These are phyloP conservation scores for Eumeta japonica DNA, from an alignment of 1,140 invertebrate genomes.

Conservation along the genomic window DNA sequence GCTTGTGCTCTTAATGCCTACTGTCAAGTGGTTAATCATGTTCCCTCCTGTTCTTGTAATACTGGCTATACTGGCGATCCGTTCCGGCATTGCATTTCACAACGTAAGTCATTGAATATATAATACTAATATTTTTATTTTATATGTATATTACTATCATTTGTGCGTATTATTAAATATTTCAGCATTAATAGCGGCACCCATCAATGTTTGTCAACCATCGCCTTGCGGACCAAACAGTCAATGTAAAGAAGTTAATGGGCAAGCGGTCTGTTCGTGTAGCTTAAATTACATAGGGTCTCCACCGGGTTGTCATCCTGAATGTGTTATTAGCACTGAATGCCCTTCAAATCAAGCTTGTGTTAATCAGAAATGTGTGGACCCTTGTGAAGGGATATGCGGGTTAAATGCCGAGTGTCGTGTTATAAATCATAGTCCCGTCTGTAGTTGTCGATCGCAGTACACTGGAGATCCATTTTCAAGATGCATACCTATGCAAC, in stretches of 20 bases:
- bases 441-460: slow-evolving; percentile 67
- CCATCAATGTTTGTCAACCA: slow-evolving; percentile 60
- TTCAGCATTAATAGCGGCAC: slow-evolving; percentile 32
- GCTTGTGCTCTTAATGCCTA: slow-evolving; percentile 73
- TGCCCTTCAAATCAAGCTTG: slow-evolving; percentile 66
- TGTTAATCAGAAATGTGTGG: slow-evolving; percentile 65
- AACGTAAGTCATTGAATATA: slow-evolving; percentile 53
- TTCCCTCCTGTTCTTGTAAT: slow-evolving; percentile 72
- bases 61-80: slow-evolving; percentile 73
- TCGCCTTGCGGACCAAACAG: slow-evolving; percentile 70
- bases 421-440: slow-evolving; percentile 70
- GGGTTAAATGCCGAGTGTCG: slow-evolving; percentile 65
- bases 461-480: slow-evolving; percentile 76
- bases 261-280: slow-evolving; percentile 65
- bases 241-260: slow-evolving; percentile 61
- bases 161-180: slow-evolving; percentile 10
- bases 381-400: slow-evolving; percentile 67
- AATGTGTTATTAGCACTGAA: slow-evolving; percentile 66
- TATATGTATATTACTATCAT: slow-evolving; percentile 12
- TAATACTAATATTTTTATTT: background rate
- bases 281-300: slow-evolving; percentile 61
- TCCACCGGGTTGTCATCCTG: slow-evolving; percentile 64
- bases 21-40: slow-evolving; percentile 73
- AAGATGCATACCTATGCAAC: slow-evolving; percentile 60
- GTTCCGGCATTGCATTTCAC: slow-evolving; percentile 61